Evolutionary conservation across 2,888 invertebrate species (phyloP), one percentile per base, ranked within the genome.

Genomic region (Noctua pronuba): DNA sequence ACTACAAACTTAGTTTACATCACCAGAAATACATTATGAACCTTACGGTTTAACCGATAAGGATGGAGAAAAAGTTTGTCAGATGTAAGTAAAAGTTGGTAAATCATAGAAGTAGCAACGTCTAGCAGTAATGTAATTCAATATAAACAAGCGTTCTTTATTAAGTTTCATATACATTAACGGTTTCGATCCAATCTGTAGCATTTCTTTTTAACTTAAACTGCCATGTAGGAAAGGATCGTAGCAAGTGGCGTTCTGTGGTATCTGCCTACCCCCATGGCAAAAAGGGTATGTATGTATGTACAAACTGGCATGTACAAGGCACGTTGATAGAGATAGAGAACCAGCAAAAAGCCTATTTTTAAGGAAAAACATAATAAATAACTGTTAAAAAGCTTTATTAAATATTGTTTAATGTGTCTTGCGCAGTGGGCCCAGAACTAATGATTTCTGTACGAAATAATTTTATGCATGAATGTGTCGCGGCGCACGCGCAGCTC

Each of bases 401-500:
- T 72, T 77, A 73, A 38, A 69, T 49, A 67, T 71, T 66, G 35
- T 55, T 65, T 55, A 79, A 76, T 71, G 67, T 83, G 71, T 71
- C 8, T 44, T 46, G 71, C 80, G 66, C 84, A 79, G 82, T 82
- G 83, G 58, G 70, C n/a, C 66, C 31, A 31, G 38, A n/a, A 66
- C 86, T 90, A 91, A 92, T 90, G 89, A 89, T 89, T 89, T 88
- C 90, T 88, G 89, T 88, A 76, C 86, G 62, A 89, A 92, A 91
- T 93, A 93, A 93, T 93, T 88, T 91, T 93, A 93, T 93, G 92
- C 93, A 93, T 94, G 91, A 89, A 88, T 85, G 88, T 91, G 92
- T 92, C 91, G 73, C 73, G 71, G 84, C 84, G 86, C 79, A 80
- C 79, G 85, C 86, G 88, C 83, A 80, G 74, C 75, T 73, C 24